Evolutionary conservation across 2,113 vertebrate genomes (phyloP), one percentile per base, ranked within the genome.

Genomic region (Psittacula cyanocephala): DNA sequence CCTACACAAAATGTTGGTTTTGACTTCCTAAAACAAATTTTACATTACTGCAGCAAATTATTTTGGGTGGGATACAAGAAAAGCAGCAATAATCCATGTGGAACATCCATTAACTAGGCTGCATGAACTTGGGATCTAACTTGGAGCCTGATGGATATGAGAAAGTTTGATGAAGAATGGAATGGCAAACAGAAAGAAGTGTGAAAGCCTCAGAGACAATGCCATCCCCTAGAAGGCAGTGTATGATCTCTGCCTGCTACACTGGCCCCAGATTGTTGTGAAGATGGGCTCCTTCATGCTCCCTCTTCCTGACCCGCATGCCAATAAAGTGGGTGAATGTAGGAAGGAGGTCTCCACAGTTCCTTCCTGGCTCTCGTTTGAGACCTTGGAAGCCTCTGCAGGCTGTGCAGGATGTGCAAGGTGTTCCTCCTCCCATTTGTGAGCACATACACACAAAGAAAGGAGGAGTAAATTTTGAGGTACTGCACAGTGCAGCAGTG

Each of bases 261-360:
- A 9, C 13, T 53, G 49, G 9, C 11, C 22, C 13, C 24, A 64
- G 9, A 6, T 15, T 1, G 0, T 11, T 7, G 8, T 49, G 24
- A 65, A 47, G 39, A 44, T 44, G 39, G 6, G 2, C 2, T 68
- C 15, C 52, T 62, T 84, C n/a, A 33, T 65, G 5, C 8, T 69
- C 14, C 6, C 8, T 60, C 31, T 65, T 82, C 24, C 20, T 46
- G 14, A 62, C 5, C 10, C 35, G 65, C 44, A n/a, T 5, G 1
- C 6, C 17, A n/a, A 44, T 47, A 12, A 47, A 43, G 7, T 33
- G 29, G 25, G 15, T 43, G 6, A 7, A 13, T 10, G 7, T 11
- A 39, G 46, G 19, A 55, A 75, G 9, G 6, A 90, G 9, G 11
- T 4, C 6, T 76, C 24, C 41, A 31, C 5, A 41, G 11, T 9